These are phyloP conservation scores for Cavia aperea DNA, from an alignment of 2,113 vertebrate genomes.

Conservation along the genomic window DNA sequence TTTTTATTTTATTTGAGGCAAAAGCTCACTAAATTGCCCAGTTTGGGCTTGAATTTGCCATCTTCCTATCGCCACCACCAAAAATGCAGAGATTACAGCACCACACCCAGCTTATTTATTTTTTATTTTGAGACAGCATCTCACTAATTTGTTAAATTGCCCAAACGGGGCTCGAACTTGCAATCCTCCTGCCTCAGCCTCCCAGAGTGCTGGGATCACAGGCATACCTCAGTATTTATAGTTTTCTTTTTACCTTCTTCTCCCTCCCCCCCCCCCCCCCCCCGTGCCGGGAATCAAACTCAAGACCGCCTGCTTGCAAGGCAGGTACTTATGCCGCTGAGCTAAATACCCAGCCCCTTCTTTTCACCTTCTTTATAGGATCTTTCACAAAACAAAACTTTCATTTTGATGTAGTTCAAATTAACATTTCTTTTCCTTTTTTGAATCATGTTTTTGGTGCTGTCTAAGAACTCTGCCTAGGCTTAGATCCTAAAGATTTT, in stretches of 20 bases:
- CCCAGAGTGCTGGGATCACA: background rate
- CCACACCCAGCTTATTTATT: background rate
- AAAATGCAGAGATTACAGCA: background rate
- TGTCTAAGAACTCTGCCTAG: constrained; percentile 10
- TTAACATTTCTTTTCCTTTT: background rate
- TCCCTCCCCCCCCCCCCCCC: no score
- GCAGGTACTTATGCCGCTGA: no score
- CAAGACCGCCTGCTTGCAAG: no score
- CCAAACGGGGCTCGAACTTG: background rate
- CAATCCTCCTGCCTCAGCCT: background rate
- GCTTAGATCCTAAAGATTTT: background rate
- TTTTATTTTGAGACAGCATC: background rate
- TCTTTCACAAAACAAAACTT: background rate
- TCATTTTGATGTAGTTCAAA: background rate
- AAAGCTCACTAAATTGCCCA: background rate
- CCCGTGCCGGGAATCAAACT: no score
- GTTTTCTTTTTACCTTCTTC: background rate
- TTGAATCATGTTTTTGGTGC: background rate
- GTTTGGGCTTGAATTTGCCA: background rate
- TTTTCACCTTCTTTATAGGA: background rate
- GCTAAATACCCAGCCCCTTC: no score
- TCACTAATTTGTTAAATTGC: background rate
- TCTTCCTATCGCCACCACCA: background rate
- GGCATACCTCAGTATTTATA: background rate
- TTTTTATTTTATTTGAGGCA: no score